Percentiles rank a stretch among this genome's conserved stretches.
Conservation (phyloP, 2,888 invertebrate species). For the Synanthedon vespiformis region DNA sequence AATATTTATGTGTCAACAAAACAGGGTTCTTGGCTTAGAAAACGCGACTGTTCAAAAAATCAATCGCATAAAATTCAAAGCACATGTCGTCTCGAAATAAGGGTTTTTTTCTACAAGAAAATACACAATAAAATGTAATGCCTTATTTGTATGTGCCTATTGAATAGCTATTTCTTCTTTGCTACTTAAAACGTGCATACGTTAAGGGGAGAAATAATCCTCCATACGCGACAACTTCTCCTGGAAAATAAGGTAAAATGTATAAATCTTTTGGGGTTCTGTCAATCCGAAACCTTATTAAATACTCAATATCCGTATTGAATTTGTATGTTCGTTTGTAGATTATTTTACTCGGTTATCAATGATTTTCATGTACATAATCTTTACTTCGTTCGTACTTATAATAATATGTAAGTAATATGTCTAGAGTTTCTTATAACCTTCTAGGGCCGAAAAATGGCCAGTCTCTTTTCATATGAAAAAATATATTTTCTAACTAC, state of each 20-base stretch:
- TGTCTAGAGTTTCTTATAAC: too few species aligned
- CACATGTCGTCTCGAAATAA: constrained; percentile 15
- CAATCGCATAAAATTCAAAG: constrained; percentile 19
- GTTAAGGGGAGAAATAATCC: constrained; percentile 13
- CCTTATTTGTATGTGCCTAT: constrained; percentile 20
- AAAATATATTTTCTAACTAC: too few species aligned
- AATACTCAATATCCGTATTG: too few species aligned
- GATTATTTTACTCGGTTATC: too few species aligned
- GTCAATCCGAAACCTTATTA: too few species aligned
- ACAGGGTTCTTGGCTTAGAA: constrained; percentile 7
- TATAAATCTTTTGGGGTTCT: too few species aligned
- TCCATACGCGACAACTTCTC: constrained; percentile 9
- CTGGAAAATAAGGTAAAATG: not conserved
- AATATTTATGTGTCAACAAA: not conserved
- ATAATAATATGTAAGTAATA: too few species aligned
- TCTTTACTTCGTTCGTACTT: too few species aligned
- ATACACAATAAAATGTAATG: constrained; percentile 16
- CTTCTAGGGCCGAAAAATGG: too few species aligned
- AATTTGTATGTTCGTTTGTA: too few species aligned
- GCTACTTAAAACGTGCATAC: constrained; percentile 6
- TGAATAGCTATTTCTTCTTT: constrained; percentile 16
- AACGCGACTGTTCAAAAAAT: constrained; percentile 8
- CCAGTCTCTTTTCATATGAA: too few species aligned
- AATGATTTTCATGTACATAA: too few species aligned
- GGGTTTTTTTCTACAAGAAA: constrained; percentile 12